Base-by-base conservation (phyloP, 2,888 invertebrate species). In the Deilephila porcellus region DNA sequence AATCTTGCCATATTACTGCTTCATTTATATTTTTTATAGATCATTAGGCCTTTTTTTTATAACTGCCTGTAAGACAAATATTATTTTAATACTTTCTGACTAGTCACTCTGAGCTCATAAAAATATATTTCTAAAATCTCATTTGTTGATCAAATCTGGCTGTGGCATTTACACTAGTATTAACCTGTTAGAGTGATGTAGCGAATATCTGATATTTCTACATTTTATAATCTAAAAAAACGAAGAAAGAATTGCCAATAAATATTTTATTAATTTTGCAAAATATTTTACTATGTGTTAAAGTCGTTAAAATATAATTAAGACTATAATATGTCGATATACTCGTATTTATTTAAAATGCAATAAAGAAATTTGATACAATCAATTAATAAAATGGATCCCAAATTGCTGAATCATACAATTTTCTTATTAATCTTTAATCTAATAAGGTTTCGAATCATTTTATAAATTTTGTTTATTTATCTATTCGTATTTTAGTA, bases 71-170 rank as follows among this genome's bases (percentile, higher is more conserved):
- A 45, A 45, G 14, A 45, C 45, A 32, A 32, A 45, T 45, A 45
- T 45, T 45, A 3, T 25, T 25, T 60, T 4, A 60, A 45, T 67
- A 14, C 20, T 67, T 45, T 37, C 64, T 67, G 45, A 17, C 52
- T 45, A 67, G 17, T 45, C 67, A 45, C n/a, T n/a, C 4, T 8
- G 45, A 8, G 1, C 11, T 67, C 29, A 67, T 67, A 14, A 14
- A 64, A 64, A 17, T 14, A 52, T 67, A 5, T 17, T n/a, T n/a
- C n/a, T 4, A 52, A 14, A 29, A 67, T 25, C 25, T 67, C 52
- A 45, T 29, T 45, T 3, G 80, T 77, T 77, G 76, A 80, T 79
- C 67, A 74, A 76, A 78, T 76, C 74, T 73, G 59, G 34, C 74
- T 64, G 76, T 70, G 71, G 77, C 75, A 81, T 80, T 81, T 67